A percentile compares a stretch with the other conserved stretches of the same genome.
Evolutionary conservation across 2,797 vertebrate species (phyloP).

Genomic region (Ctenochaetus hawaiiensis): DNA sequence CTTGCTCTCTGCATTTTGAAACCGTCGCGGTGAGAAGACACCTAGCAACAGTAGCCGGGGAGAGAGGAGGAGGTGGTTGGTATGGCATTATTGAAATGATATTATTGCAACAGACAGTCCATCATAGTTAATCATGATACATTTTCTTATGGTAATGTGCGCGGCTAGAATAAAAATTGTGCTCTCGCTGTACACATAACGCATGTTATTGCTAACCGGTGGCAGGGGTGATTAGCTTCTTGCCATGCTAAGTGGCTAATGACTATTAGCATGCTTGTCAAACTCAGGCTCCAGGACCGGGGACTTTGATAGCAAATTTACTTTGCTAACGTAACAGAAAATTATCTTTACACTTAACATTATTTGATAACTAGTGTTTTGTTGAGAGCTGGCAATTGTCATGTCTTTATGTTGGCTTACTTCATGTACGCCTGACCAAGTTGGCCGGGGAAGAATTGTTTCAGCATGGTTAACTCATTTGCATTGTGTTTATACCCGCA

Average conservation of each 20-base stretch:
- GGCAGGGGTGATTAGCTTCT: conserved; percentile 47
- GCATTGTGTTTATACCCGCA: background rate
- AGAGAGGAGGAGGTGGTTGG: conserved; percentile 78
- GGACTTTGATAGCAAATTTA: background rate
- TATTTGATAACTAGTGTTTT: background rate
- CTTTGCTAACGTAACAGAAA: background rate
- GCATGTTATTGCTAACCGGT: conserved; percentile 24
- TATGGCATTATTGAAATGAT: conserved; percentile 36
- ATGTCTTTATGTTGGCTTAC: conserved; percentile 3
- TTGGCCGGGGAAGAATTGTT: conserved; percentile 34
- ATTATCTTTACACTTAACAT: rapidly evolving
- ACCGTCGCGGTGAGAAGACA: conserved; percentile 79
- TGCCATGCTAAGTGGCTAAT: conserved; percentile 63
- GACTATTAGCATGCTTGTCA: conserved; percentile 54
- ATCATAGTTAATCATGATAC: background rate
- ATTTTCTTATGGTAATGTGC: background rate
- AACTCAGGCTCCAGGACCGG: background rate
- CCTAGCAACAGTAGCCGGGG: conserved; percentile 67
- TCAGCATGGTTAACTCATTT: background rate
- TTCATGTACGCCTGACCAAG: conserved; percentile 21
- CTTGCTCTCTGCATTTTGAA: conserved; percentile 80
- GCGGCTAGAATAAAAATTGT: background rate
- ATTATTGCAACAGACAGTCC: background rate
- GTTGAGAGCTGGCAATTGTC: background rate
- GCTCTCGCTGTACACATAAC: background rate